Evolutionary conservation across 2,113 vertebrate species (phyloP), one percentile per base, ranked within the genome.

Genomic region (Sinocyclocheilus anophthalmus): DNA sequence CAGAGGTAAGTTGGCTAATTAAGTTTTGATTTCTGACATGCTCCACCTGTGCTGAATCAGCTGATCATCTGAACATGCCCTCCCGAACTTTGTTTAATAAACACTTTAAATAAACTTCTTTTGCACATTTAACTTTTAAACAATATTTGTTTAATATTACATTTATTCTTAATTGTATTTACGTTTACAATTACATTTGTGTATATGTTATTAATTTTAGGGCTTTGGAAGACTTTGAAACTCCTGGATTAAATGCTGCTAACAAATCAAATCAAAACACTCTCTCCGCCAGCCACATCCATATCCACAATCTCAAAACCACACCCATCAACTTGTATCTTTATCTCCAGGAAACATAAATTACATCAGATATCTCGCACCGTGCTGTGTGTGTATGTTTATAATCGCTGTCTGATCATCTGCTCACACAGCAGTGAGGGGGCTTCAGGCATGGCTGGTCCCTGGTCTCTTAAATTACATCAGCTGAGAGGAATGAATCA

Each of bases 401-500:
- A 11, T 39, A 18, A 53, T 65, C 33, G 11, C 55, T 26, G 33
- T 61, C n/a, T 6, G 48, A 65, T 26, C 26, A 63, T 73, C 42
- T 80, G 69, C 69, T 70, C 73, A 26, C 73, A 55, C 30, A 72
- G n/a, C 63, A 78, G 22, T 42, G 33, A 86, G 45, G 65, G n/a
- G 81, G 87, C 90, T 86, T 33, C 86, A 89, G 91, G 88, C 89
- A 90, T 61, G 48, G 91, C 89, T 89, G 88, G 75, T 73, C 88
- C 73, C 20, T 39, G 88, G 87, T 86, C 76, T 85, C 89, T 92
- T 92, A 92, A 90, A 90, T 90, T 89, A 91, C 88, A 92, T 89
- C 87, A 90, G 84, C 88, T 50, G 85, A 55, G 90, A 90, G 89
- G 86, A 93, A 88, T 92, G 91, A 94, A 91, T 92, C 92, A 93